A percentile compares a stretch with the other conserved stretches of the same genome.
These are phyloP conservation scores for Gavia stellata DNA, from an alignment of 2,113 vertebrate species.

Conservation along the genomic window DNA sequence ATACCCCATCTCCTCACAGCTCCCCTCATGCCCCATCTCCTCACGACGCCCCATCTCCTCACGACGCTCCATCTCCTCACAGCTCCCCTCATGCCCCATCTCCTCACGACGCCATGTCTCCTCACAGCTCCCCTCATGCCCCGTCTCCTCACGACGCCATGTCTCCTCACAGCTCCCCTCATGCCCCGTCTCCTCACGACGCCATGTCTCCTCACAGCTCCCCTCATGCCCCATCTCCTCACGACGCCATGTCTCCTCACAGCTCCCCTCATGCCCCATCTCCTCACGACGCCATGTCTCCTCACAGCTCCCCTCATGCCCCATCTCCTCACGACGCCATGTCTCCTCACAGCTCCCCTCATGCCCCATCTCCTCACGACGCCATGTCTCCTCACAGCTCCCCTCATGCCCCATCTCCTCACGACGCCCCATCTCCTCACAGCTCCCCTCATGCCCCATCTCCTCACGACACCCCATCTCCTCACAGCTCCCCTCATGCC, in stretches of 20 bases:
- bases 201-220: background rate
- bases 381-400: background rate
- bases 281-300: background rate
- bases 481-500: background rate
- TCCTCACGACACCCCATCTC: background rate
- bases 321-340: background rate
- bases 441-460: background rate
- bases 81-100: background rate
- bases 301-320: background rate
- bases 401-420: background rate
- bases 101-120: background rate
- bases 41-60: accelerated
- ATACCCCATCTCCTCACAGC: too few relatives aligned
- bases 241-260: background rate
- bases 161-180: background rate
- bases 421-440: background rate
- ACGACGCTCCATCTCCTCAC: too few relatives aligned
- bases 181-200: background rate
- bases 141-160: too few relatives aligned
- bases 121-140: background rate
- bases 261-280: too few relatives aligned
- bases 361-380: too few relatives aligned
- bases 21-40: too few relatives aligned
- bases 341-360: background rate
- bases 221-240: background rate